These are phyloP conservation scores for Papilio demoleus DNA, from an alignment of 2,888 invertebrate species.

Conservation along the genomic window DNA sequence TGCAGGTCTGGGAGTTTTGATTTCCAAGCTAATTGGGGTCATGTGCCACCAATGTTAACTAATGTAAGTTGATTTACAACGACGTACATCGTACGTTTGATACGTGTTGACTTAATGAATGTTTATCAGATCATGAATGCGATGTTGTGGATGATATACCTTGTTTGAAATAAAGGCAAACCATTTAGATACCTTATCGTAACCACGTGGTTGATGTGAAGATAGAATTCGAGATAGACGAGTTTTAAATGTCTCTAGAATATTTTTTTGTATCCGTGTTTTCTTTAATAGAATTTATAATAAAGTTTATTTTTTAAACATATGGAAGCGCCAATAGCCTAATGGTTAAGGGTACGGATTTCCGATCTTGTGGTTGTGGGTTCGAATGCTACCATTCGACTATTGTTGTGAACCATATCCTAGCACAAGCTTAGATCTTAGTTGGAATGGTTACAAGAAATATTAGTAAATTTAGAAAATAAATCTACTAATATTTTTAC, in stretches of 20 bases:
- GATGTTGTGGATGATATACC: constrained; percentile 31
- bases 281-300: background rate
- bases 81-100: constrained; percentile 33
- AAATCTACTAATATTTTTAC: too few relatives aligned
- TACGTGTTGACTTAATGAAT: constrained; percentile 40
- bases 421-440: too few relatives aligned
- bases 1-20: constrained; percentile 30
- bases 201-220: constrained; percentile 21
- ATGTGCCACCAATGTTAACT: constrained; percentile 23
- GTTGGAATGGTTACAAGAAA: too few relatives aligned
- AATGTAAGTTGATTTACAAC: constrained; percentile 33
- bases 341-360: too few relatives aligned
- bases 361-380: too few relatives aligned
- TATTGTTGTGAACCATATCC: too few relatives aligned
- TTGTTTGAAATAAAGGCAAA: constrained; percentile 35
- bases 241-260: background rate
- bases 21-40: constrained; percentile 39
- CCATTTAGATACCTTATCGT: constrained; percentile 25
- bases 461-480: too few relatives aligned
- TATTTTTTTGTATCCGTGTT: background rate
- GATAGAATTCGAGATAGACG: constrained; percentile 18
- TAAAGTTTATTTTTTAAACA: background rate
- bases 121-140: constrained; percentile 36
- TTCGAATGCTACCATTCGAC: too few relatives aligned
- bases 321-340: too few relatives aligned